These are phyloP conservation scores for Aquatica leii DNA, from an alignment of 2,888 invertebrate species.

Conservation along the genomic window DNA sequence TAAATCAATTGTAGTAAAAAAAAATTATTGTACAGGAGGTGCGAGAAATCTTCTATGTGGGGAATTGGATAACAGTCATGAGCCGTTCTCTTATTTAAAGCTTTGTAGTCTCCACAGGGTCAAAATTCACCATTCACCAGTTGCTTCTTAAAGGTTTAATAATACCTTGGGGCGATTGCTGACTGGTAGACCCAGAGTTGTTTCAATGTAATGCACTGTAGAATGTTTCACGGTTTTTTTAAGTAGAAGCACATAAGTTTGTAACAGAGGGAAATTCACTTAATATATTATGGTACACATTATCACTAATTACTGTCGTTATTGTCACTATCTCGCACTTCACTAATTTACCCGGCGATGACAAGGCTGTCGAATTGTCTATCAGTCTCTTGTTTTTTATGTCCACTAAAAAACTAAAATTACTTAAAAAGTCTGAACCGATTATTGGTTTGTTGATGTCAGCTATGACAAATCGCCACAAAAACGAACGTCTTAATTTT, in stretches of 20 bases:
- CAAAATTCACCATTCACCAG: constrained; percentile 47
- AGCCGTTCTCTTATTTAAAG: constrained; percentile 56
- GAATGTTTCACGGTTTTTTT: constrained; percentile 10
- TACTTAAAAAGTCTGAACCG: constrained; percentile 38
- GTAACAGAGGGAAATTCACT: background rate
- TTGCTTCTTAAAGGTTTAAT: constrained; percentile 43
- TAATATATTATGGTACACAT: background rate
- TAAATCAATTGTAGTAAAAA: background rate
- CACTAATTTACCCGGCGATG: background rate
- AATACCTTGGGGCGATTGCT: constrained; percentile 42
- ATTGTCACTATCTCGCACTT: background rate
- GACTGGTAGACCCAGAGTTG: constrained; percentile 44
- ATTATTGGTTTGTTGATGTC: constrained; percentile 38
- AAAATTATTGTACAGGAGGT: constrained; percentile 35
- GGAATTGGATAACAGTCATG: constrained; percentile 57
- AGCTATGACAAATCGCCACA: constrained; percentile 40
- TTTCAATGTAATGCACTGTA: constrained; percentile 42
- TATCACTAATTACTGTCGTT: background rate
- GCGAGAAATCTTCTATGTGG: constrained; percentile 50
- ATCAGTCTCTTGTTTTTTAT: too few species aligned
- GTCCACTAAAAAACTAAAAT: constrained; percentile 13
- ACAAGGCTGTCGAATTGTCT: too few species aligned
- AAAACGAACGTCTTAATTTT: constrained; percentile 29
- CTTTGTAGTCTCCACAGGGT: constrained; percentile 54
- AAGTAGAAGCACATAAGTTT: background rate